These are phyloP conservation scores for Pocillopora grandis DNA, from an alignment of 92 coral and sea anemone genomes.

Conservation along the genomic window DNA sequence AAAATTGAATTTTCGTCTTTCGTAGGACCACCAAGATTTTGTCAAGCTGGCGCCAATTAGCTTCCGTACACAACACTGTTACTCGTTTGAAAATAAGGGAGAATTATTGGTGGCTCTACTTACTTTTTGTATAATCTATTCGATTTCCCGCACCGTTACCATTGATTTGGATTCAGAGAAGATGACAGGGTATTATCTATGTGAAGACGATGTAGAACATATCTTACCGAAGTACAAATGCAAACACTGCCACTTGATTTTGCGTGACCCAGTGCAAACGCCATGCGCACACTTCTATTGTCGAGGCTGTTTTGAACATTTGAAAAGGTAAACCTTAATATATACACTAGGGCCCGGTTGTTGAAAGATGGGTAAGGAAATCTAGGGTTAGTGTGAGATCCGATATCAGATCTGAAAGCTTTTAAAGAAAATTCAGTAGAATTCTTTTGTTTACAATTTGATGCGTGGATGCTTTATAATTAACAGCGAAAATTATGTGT, in stretches of 20 bases:
- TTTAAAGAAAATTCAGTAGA: no score
- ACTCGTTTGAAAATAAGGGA: neutral
- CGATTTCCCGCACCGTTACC: neutral
- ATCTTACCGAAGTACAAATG: slow-evolving; percentile 34
- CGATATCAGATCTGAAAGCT: no score
- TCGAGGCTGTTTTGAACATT: slow-evolving; percentile 33
- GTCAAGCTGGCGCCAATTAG: slow-evolving; percentile 2
- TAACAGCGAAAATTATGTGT: no score
- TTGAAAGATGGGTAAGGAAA: no score
- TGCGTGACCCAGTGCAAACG: slow-evolving; percentile 60
- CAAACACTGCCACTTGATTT: slow-evolving; percentile 25
- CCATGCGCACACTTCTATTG: slow-evolving; percentile 66
- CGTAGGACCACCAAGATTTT: neutral
- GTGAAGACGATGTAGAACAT: neutral
- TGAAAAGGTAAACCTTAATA: neutral
- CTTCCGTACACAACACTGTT: neutral
- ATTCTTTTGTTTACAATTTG: no score
- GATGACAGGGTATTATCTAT: slow-evolving; percentile 16
- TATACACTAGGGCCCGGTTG: no score
- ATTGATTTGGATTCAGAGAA: neutral
- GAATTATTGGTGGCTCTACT: neutral
- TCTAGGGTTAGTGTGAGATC: no score
- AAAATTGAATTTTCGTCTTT: neutral
- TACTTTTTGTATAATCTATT: no score
- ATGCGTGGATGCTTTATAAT: no score